Evolutionary conservation across 2,888 invertebrate genomes (phyloP), one percentile per base, ranked within the genome.

Genomic region (Lasioglossum morio): DNA sequence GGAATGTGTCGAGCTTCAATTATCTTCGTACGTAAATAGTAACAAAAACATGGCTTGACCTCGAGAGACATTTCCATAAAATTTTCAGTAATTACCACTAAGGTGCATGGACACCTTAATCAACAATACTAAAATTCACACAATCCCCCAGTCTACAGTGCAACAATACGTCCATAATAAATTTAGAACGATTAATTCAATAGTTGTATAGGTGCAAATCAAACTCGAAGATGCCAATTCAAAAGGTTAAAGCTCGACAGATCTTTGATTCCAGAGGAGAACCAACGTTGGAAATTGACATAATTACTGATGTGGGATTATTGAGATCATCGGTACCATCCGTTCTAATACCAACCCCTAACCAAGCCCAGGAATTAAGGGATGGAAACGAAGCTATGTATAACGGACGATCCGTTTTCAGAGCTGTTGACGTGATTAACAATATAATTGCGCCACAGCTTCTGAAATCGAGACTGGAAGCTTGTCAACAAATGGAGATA

Each of bases 221-320:
- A 27, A 16, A 19, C 12, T 14, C 23, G 12, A 94, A 82, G 81
- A 97, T 97, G 96, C 95, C 96, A 69, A 96, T 97, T 92, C 95
- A 95, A 88, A 96, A 96, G 90, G 95, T 97, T 27, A 96, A 96
- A 93, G 97, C 97, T 78, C 96, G 97, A 80, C 96, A 96, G 93
- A 97, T 97, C 93, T 97, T 96, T 94, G 97, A 97, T 95, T 96
- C 97, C 87, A 96, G 97, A 84, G 97, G 97, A 43, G 97, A 97
- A 92, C 97, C 97, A n/a, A 97, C 97, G 23, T 96, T 97, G 79
- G 97, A 95, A 87, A 93, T 95, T 7, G 94, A 95, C 57, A 70
- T 95, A 19, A 92, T 95, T 40, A 94, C 94, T 1, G 94, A 95
- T 7, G 91, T 94, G 16, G 94, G 94, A 7, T 76, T 94, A n/a